Evolutionary conservation across 2,113 vertebrate species (phyloP), one percentile per base, ranked within the genome.

Genomic region (Muntiacus reevesi): DNA sequence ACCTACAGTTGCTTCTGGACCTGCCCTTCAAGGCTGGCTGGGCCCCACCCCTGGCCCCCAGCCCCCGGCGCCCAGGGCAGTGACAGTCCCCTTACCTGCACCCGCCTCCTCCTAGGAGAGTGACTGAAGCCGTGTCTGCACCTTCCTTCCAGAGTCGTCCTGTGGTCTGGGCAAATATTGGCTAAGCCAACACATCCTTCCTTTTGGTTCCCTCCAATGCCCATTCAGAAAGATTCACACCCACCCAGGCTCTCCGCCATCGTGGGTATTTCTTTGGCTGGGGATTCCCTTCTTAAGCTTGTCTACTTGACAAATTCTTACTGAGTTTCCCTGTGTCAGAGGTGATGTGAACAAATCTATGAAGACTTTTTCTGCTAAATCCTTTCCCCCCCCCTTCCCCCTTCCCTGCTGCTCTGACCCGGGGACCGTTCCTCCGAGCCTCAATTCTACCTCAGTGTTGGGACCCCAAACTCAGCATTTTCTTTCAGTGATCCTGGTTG

Each of bases 31-130:
- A 74, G 60, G 83, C 87, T 33, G 62, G 43, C 28, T 36, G 50
- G 25, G 52, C 27, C 78, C 45, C 7, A 0, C 27, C 78, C 28
- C 30, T 23, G 47, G 64, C 40, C 28, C 82, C 62, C 12, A 7
- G 14, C 23, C 30, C 21, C 33, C 10, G 23, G 74, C 45, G 23
- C 85, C 55, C 15, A 8, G 14, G 23, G 57, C 54, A 27, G 23
- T 13, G 28, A 33, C 1, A 3, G 6, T 7, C 57, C 67, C 76
- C 43, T 84, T 17, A 36, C 16, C 28, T 30, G 55, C 16, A 28
- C n/a, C 11, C 0, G 1, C 5, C 19, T 0, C 0, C 9, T 43
- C 23, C 78, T 1, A 12, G 74, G 47, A 13, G 27, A 87, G 71
- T 14, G 7, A 17, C 67, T 40, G 50, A 60, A 27, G 54, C 95